A percentile compares a stretch with the other conserved stretches of the same genome.
phyloP scores from a whole-genome alignment of 2,888 invertebrate genomes.

The Phasia obesa region DNA sequence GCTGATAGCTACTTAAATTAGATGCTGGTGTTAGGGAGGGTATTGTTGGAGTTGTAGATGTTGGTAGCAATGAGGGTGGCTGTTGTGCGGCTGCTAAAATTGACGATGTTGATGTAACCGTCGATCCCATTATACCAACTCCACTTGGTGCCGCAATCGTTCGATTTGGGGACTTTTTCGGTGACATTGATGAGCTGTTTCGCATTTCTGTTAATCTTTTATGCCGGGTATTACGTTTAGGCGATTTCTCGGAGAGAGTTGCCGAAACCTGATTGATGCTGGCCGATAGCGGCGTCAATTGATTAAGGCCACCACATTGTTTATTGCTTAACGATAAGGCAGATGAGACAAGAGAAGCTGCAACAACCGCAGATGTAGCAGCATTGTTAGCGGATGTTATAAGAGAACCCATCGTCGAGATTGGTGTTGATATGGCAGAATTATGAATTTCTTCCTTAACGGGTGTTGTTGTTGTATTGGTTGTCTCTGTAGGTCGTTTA shows the following conservation, averaged over 20 bases:
- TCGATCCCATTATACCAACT: constrained; percentile 55
- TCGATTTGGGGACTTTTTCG: constrained; percentile 80
- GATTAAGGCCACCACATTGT: constrained; percentile 71
- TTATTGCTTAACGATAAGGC: constrained; percentile 76
- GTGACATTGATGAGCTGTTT: constrained; percentile 78
- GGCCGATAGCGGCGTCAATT: constrained; percentile 71
- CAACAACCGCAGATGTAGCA: constrained; percentile 73
- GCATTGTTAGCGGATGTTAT: constrained; percentile 72
- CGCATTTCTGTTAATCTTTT: constrained; percentile 78
- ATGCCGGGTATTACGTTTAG: constrained; percentile 79
- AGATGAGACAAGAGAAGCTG: constrained; percentile 73
- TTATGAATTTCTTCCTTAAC: constrained; percentile 79
- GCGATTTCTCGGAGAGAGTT: constrained; percentile 77
- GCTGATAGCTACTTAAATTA: constrained; percentile 75
- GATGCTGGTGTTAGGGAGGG: constrained; percentile 46
- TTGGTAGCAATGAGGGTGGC: constrained; percentile 28
- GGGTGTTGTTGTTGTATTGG: constrained; percentile 73
- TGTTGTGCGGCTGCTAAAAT: constrained; percentile 36
- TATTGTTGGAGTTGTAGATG: constrained; percentile 59
- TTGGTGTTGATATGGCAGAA: constrained; percentile 72
- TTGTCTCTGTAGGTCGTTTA: constrained; percentile 80
- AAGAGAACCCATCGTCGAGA: constrained; percentile 73
- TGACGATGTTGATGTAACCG: constrained; percentile 63
- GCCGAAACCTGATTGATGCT: constrained; percentile 71
- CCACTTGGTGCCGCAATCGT: constrained; percentile 36